A percentile compares a stretch with the other conserved stretches of the same genome.
Conservation (phyloP, 2,888 invertebrate species). For the Sesia apiformis region DNA sequence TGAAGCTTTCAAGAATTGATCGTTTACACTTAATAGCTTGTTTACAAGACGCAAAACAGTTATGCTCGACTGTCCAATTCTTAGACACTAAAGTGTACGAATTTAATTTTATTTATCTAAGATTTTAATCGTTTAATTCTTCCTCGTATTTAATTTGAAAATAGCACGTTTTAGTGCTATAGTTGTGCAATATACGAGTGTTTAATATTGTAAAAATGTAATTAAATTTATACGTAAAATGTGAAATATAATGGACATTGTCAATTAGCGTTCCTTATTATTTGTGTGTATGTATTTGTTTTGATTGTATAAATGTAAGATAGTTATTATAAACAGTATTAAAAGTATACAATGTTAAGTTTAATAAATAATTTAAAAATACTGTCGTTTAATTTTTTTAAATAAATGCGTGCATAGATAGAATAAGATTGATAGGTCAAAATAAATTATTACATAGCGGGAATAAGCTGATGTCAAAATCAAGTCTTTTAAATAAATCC, state of each 20-base stretch:
- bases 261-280: neutral
- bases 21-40: no score
- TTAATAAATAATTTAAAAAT: slow-evolving; percentile 41
- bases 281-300: slow-evolving; percentile 37
- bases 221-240: neutral
- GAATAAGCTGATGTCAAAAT: no score
- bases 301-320: slow-evolving; percentile 51
- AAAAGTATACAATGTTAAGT: slow-evolving; percentile 45
- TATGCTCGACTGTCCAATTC: no score
- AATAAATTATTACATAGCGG: no score
- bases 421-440: no score
- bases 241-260: neutral
- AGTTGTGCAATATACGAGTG: slow-evolving; percentile 9
- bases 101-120: no score
- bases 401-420: no score
- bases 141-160: neutral
- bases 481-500: no score
- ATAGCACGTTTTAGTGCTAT: slow-evolving; percentile 26
- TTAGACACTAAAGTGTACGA: no score
- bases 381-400: no score
- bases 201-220: neutral
- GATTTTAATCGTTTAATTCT: neutral
- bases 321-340: slow-evolving; percentile 32
- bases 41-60: no score
- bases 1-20: no score